These are phyloP conservation scores for Germaria angustata DNA, from an alignment of 2,888 invertebrate species.

Conservation along the genomic window DNA sequence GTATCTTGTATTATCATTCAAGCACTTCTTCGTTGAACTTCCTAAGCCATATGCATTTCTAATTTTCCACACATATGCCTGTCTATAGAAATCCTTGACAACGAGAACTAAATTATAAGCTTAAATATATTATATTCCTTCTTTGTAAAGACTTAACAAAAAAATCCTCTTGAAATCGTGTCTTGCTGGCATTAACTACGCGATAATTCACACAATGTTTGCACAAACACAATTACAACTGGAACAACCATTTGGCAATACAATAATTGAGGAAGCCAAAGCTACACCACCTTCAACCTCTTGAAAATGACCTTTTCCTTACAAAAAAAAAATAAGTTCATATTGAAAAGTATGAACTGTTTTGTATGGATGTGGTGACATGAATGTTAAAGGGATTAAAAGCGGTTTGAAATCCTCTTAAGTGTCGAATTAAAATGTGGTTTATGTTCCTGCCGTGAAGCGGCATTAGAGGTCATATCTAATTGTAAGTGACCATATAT, in stretches of 20 bases:
- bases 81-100: neutral
- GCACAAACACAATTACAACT: slow-evolving; percentile 14
- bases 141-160: neutral
- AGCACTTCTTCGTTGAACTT: neutral
- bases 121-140: slow-evolving; percentile 32
- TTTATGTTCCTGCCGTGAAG: slow-evolving; percentile 46
- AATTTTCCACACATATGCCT: slow-evolving; percentile 2
- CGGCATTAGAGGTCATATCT: neutral
- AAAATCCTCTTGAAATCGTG: slow-evolving; percentile 49
- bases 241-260: slow-evolving; percentile 15
- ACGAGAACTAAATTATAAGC: slow-evolving; percentile 24
- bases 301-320: slow-evolving; percentile 18
- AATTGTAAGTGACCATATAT: slow-evolving; percentile 36
- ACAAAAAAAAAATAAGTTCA: neutral
- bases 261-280: slow-evolving; percentile 22
- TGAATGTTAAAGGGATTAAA: slow-evolving; percentile 57
- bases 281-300: slow-evolving; percentile 3
- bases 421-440: slow-evolving; percentile 60
- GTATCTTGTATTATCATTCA: too few relatives aligned
- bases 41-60: neutral
- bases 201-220: slow-evolving; percentile 23
- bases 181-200: slow-evolving; percentile 27
- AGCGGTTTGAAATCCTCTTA: slow-evolving; percentile 59
- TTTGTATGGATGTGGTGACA: slow-evolving; percentile 14
- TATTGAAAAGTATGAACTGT: neutral